phyloP scores from a whole-genome alignment of 2,797 vertebrate species.

The Okamejei kenojei region DNA sequence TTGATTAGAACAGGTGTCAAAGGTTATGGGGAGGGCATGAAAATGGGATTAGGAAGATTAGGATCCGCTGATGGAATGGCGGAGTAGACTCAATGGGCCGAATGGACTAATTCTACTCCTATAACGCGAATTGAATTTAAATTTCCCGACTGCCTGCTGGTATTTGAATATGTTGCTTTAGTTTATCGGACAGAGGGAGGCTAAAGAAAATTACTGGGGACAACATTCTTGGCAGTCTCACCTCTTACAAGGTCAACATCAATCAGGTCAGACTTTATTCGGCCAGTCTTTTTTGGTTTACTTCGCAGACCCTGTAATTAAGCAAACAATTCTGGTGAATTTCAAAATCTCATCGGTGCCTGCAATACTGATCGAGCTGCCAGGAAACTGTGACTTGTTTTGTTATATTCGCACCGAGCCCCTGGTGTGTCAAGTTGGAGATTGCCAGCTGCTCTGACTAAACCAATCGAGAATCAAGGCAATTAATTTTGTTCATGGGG shows the following conservation, averaged over 20 bases:
- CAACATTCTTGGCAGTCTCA: slow-evolving; percentile 44
- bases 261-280: slow-evolving; percentile 63
- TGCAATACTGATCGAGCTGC: too few relatives aligned
- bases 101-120: too few relatives aligned
- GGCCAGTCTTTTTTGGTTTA: slow-evolving; percentile 62
- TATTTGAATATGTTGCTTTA: too few relatives aligned
- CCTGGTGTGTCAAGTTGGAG: not conserved
- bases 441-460: not conserved
- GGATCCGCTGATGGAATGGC: too few relatives aligned
- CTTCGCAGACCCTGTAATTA: slow-evolving; percentile 54
- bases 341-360: too few relatives aligned
- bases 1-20: too few relatives aligned
- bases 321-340: not conserved
- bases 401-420: not conserved
- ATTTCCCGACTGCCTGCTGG: too few relatives aligned
- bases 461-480: not conserved
- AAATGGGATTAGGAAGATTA: too few relatives aligned
- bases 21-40: too few relatives aligned
- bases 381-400: not conserved
- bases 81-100: too few relatives aligned
- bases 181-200: not conserved
- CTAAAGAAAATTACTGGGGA: not conserved
- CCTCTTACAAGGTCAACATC: slow-evolving; percentile 65
- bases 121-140: too few relatives aligned
- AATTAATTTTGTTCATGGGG: not conserved